A percentile compares a stretch with the other conserved stretches of the same genome.
phyloP scores from a whole-genome alignment of 2,113 vertebrate genomes.

The Hemichromis elongatus region DNA sequence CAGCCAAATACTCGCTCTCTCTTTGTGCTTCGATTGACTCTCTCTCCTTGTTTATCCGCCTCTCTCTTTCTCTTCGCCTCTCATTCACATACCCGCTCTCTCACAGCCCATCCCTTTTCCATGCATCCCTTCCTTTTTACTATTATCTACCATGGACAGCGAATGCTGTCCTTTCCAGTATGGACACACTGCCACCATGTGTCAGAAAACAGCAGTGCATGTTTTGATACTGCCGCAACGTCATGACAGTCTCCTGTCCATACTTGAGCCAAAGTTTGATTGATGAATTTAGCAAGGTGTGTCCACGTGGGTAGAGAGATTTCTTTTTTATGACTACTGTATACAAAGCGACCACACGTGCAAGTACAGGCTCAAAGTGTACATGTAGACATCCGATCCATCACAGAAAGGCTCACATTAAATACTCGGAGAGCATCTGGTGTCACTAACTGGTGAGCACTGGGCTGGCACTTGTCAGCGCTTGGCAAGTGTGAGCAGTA shows the following conservation, averaged over 20 bases:
- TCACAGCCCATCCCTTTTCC: conserved; percentile 11
- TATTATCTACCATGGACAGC: not conserved
- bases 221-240: conserved; percentile 15
- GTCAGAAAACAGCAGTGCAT: conserved; percentile 35
- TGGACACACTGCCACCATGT: conserved; percentile 64
- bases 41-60: not conserved
- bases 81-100: not conserved
- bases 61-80: not conserved
- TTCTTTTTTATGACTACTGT: not conserved
- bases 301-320: not conserved
- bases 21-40: not conserved
- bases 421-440: conserved; percentile 43
- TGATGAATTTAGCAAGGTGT: not conserved
- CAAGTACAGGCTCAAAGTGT: not conserved
- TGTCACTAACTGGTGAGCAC: conserved; percentile 56
- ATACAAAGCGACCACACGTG: not conserved
- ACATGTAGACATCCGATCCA: not conserved
- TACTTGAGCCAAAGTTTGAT: conserved; percentile 1
- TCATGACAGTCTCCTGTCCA: not conserved
- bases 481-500: conserved; percentile 49
- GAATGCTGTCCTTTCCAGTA: not conserved
- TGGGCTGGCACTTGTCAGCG: conserved; percentile 63
- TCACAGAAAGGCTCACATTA: not conserved
- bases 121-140: not conserved
- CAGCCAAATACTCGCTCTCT: not conserved